Conservation (phyloP, 1,140 invertebrate genomes). For the Arctopsyche grandis region DNA sequence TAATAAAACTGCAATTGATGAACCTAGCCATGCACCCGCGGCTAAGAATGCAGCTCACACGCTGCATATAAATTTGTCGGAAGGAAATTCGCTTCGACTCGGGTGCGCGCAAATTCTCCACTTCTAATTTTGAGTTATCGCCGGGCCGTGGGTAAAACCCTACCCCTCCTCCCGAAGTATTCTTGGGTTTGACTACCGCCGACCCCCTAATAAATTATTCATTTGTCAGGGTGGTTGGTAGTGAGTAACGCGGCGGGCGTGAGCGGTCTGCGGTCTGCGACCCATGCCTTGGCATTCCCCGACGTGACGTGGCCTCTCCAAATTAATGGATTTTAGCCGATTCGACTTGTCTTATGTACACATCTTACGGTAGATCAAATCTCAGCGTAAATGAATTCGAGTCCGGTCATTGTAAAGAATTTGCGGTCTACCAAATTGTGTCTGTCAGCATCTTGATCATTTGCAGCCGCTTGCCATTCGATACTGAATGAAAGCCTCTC, state of each 20-base stretch:
- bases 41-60: slow-evolving; percentile 20
- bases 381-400: no score
- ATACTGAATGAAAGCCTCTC: no score
- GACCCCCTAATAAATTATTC: slow-evolving; percentile 44
- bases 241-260: slow-evolving; percentile 13
- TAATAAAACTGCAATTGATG: no score
- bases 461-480: no score
- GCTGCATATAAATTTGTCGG: slow-evolving; percentile 40
- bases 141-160: slow-evolving; percentile 1
- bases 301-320: not conserved
- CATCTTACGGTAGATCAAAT: not conserved
- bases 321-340: not conserved
- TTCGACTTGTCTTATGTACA: not conserved
- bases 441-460: no score
- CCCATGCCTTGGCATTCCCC: not conserved
- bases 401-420: no score
- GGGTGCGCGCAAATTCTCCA: slow-evolving; percentile 31
- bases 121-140: slow-evolving; percentile 48
- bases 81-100: not conserved
- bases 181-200: not conserved
- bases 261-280: slow-evolving; percentile 14
- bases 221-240: slow-evolving; percentile 37
- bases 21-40: no score
- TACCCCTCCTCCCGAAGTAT: not conserved
- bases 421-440: no score